A percentile compares a stretch with the other conserved stretches of the same genome.
phyloP scores from a whole-genome alignment of 2,888 invertebrate genomes.

The Camponotus fellah region DNA sequence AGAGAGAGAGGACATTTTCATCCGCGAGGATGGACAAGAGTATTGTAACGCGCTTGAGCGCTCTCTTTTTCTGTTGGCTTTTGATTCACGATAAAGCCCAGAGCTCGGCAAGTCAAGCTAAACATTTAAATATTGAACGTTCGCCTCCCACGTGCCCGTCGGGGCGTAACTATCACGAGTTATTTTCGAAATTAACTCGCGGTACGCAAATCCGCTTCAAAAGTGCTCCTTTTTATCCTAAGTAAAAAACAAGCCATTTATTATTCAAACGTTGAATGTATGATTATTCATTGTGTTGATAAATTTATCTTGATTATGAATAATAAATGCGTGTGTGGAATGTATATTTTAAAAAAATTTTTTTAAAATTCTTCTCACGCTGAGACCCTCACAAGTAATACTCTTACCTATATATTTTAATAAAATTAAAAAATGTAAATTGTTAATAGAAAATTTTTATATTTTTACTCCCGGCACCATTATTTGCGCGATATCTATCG shows the following conservation, averaged over 20 bases:
- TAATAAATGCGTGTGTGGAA: neutral
- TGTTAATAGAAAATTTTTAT: neutral
- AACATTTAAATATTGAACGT: constrained; percentile 56
- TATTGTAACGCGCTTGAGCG: constrained; percentile 31
- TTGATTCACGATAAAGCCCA: constrained; percentile 51
- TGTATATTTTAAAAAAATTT: neutral
- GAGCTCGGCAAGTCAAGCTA: constrained; percentile 39
- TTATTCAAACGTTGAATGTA: neutral
- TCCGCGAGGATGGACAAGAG: constrained; percentile 31
- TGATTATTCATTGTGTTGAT: neutral
- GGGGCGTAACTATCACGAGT: constrained; percentile 32
- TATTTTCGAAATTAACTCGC: constrained; percentile 48
- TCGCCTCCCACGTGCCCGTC: constrained; percentile 21
- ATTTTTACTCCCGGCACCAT: neutral
- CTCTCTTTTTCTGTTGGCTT: constrained; percentile 41
- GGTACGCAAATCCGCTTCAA: neutral
- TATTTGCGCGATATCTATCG: neutral
- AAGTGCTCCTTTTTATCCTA: neutral
- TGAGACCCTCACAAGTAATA: neutral
- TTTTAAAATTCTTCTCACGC: neutral
- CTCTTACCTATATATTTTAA: neutral
- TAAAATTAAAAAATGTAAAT: constrained; percentile 4
- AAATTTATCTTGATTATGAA: neutral
- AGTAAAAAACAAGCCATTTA: neutral
- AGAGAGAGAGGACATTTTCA: constrained; percentile 28